Percentiles rank a stretch among this genome's conserved stretches.
Evolutionary conservation across 1,140 invertebrate genomes (phyloP).

Genomic region (Eueides isabella): DNA sequence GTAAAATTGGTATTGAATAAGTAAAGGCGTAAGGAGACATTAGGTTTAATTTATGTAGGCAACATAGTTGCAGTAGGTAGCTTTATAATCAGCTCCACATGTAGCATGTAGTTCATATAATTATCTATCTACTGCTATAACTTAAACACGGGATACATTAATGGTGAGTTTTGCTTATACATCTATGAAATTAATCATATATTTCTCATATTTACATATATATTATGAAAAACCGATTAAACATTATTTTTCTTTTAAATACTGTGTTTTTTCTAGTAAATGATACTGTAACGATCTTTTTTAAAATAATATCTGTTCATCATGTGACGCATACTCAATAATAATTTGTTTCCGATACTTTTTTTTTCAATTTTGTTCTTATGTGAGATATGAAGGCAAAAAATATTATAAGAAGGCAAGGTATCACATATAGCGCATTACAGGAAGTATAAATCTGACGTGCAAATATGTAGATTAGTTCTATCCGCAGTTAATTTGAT

Average conservation of each 20-base stretch:
- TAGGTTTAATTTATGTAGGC: background rate
- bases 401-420: background rate
- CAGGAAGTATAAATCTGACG: slow-evolving; percentile 46
- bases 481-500: slow-evolving; percentile 42
- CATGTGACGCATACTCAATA: too few relatives aligned
- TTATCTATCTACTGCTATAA: background rate
- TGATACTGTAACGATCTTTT: too few relatives aligned
- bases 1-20: background rate
- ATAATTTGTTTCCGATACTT: too few relatives aligned
- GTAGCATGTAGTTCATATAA: background rate
- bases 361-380: too few relatives aligned
- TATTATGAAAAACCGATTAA: background rate
- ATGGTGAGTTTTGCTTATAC: slow-evolving; percentile 1
- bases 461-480: slow-evolving; percentile 47
- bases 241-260: too few relatives aligned
- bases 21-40: background rate
- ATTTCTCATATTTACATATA: background rate
- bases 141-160: background rate
- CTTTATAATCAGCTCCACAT: background rate
- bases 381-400: background rate
- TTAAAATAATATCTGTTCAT: too few relatives aligned
- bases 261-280: too few relatives aligned
- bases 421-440: background rate
- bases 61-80: slow-evolving; percentile 5
- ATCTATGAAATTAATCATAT: background rate